A percentile compares a stretch with the other conserved stretches of the same genome.
Evolutionary conservation across 2,113 vertebrate genomes (phyloP).

Genomic region (Trochalopteron elliotii): DNA sequence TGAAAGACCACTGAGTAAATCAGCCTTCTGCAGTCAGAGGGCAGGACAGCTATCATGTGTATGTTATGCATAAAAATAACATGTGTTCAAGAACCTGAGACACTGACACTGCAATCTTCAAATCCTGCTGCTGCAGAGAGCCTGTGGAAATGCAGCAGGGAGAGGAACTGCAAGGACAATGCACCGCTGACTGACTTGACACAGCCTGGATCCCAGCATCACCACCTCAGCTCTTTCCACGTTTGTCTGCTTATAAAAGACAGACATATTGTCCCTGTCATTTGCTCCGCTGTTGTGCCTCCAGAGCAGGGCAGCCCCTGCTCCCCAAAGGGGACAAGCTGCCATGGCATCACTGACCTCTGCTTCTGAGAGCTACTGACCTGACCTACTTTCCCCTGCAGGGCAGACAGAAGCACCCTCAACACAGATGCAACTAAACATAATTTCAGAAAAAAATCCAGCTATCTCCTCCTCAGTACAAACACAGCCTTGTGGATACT

Average conservation of each 20-base stretch:
- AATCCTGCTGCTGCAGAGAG: background rate
- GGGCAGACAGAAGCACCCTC: background rate
- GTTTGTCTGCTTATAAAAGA: background rate
- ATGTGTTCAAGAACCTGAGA: background rate
- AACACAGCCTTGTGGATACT: background rate
- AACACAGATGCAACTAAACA: fast-evolving
- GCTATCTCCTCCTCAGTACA: background rate
- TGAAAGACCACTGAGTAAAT: background rate
- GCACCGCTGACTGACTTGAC: background rate
- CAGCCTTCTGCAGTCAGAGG: background rate
- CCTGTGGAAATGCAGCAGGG: background rate
- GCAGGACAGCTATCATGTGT: background rate
- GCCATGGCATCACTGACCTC: background rate
- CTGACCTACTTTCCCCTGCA: background rate
- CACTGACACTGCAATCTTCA: background rate
- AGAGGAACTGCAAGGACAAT: background rate
- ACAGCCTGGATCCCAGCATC: background rate
- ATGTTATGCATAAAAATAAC: background rate
- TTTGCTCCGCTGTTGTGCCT: fast-evolving
- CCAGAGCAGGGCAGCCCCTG: background rate
- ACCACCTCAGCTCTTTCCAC: background rate
- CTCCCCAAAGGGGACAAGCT: background rate
- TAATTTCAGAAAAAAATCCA: background rate
- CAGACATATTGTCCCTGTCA: background rate
- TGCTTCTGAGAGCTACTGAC: background rate